Conservation (phyloP, 2,113 vertebrate species). For the Ariopsis seemanni region DNA sequence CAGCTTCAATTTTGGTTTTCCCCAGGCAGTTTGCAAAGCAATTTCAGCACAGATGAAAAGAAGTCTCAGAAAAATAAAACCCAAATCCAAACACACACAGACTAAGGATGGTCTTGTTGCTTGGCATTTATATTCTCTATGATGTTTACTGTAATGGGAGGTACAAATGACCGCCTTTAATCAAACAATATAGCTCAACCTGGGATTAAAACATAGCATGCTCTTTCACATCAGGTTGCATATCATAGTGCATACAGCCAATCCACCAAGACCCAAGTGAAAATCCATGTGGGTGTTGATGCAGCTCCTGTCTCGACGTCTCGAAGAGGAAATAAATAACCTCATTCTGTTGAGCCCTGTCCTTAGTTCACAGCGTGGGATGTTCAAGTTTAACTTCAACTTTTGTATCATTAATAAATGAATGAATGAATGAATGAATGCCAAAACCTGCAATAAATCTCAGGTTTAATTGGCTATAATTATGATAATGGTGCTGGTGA, state of each 20-base stretch:
- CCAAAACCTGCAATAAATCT: neutral
- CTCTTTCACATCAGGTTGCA: neutral
- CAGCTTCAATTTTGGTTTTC: neutral
- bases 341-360: neutral
- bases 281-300: slow-evolving; percentile 22
- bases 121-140: neutral
- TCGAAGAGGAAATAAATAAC: slow-evolving; percentile 14
- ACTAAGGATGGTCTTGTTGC: neutral
- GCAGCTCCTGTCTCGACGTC: slow-evolving; percentile 12
- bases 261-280: neutral
- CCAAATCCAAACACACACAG: neutral
- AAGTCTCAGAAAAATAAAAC: neutral
- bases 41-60: slow-evolving; percentile 3
- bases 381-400: neutral
- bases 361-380: neutral
- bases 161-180: neutral
- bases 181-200: slow-evolving; percentile 4
- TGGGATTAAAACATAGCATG: neutral
- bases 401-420: neutral
- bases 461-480: neutral
- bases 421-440: neutral
- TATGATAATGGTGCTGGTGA: neutral
- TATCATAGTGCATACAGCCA: neutral
- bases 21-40: neutral
- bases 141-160: slow-evolving; percentile 10